Evolutionary conservation across 2,888 invertebrate genomes (phyloP).

Genomic region (Thelaira solivaga): DNA sequence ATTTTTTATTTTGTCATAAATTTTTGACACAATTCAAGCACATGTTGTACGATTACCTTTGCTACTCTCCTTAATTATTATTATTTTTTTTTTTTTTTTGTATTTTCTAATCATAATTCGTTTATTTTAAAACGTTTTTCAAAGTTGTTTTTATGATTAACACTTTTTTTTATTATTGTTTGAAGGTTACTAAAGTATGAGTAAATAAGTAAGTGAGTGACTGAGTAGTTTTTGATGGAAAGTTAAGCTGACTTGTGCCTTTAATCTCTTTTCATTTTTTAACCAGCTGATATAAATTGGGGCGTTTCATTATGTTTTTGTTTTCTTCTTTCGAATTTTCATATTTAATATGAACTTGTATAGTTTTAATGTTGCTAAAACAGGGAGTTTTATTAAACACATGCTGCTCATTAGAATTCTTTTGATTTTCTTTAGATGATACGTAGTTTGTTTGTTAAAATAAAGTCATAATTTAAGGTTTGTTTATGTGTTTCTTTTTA

Average conservation of each 20-base stretch:
- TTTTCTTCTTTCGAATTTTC: not conserved
- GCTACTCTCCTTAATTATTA: slow-evolving; percentile 25
- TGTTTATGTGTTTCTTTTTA: slow-evolving; percentile 34
- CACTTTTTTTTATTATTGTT: too few relatives aligned
- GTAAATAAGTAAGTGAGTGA: not conserved
- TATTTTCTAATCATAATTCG: not conserved
- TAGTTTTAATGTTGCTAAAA: too few relatives aligned
- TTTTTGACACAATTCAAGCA: slow-evolving; percentile 60
- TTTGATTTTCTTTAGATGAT: slow-evolving; percentile 45
- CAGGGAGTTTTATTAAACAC: too few relatives aligned
- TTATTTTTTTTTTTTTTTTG: slow-evolving; percentile 5
- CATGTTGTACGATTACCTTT: slow-evolving; percentile 43
- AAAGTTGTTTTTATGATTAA: slow-evolving; percentile 52
- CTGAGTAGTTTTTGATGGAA: slow-evolving; percentile 19
- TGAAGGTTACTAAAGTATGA: not conserved
- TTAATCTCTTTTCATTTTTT: slow-evolving; percentile 3
- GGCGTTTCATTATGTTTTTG: slow-evolving; percentile 39
- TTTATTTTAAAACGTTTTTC: too few relatives aligned
- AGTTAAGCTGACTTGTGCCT: slow-evolving; percentile 15
- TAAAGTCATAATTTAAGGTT: slow-evolving; percentile 55
- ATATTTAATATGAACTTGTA: slow-evolving; percentile 16
- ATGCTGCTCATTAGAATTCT: slow-evolving; percentile 28
- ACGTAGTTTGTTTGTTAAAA: slow-evolving; percentile 27
- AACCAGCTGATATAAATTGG: slow-evolving; percentile 54
- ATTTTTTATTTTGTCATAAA: slow-evolving; percentile 46